Evolutionary conservation across 37 sponge, comb jelly and placozoan species (phyloP).

Genomic region (Eunapius fragilis): DNA sequence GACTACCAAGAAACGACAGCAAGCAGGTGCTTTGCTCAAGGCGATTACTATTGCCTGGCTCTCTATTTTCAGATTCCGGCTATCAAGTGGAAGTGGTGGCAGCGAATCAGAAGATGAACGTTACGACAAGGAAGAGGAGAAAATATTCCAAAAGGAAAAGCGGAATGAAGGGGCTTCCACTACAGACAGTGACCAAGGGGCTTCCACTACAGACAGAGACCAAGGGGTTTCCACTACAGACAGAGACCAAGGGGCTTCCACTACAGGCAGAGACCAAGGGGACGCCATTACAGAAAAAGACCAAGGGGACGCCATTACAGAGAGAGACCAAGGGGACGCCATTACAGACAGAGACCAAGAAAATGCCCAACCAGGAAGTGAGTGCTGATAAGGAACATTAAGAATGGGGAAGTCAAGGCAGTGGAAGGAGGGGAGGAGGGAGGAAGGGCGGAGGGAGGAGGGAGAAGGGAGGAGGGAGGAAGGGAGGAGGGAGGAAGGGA

Average conservation of each 20-base stretch:
- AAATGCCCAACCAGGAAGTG: too few relatives aligned
- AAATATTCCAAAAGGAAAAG: constrained; percentile 13
- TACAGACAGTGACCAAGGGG: neutral
- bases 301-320: neutral
- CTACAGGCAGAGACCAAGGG: neutral
- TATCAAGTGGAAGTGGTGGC: constrained; percentile 13
- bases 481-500: neutral
- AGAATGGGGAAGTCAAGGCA: too few relatives aligned
- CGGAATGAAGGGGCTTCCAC: neutral
- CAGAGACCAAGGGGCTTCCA: neutral
- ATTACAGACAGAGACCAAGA: too few relatives aligned
- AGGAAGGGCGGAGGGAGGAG: neutral
- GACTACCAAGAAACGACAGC: too few relatives aligned
- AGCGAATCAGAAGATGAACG: constrained; percentile 27
- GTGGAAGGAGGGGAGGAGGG: neutral
- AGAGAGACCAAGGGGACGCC: too few relatives aligned
- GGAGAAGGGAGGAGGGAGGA: neutral
- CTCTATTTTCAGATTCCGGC: constrained; percentile 33
- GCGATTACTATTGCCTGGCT: too few relatives aligned
- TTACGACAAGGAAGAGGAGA: constrained; percentile 54
- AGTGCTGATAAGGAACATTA: too few relatives aligned
- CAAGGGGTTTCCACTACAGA: neutral
- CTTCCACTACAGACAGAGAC: neutral
- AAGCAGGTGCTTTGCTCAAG: too few relatives aligned
- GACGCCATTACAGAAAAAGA: neutral